These are phyloP conservation scores for Arctopsyche grandis DNA, from an alignment of 1,140 invertebrate species.

Conservation along the genomic window DNA sequence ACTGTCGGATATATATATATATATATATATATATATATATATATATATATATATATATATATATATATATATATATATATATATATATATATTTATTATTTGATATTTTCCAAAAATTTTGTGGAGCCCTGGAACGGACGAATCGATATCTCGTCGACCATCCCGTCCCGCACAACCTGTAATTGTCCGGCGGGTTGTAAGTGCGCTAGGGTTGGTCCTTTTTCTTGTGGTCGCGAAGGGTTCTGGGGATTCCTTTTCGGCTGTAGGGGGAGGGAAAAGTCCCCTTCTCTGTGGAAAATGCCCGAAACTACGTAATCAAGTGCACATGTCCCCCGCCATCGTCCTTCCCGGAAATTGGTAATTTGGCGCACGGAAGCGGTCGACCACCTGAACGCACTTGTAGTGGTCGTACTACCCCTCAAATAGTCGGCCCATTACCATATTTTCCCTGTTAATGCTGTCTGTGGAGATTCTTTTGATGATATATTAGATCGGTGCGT, in stretches of 20 bases:
- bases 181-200: background rate
- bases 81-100: too few species aligned
- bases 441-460: background rate
- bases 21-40: too few species aligned
- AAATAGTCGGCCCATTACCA: slow-evolving; percentile 2
- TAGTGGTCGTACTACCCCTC: slow-evolving; percentile 9
- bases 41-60: too few species aligned
- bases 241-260: background rate
- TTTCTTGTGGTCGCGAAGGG: background rate
- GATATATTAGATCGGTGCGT: too few species aligned
- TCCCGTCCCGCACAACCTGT: background rate
- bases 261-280: background rate
- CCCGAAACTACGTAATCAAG: background rate
- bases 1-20: too few species aligned
- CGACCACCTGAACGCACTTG: slow-evolving; percentile 2
- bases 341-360: slow-evolving; percentile 16
- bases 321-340: slow-evolving; percentile 17
- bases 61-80: too few species aligned
- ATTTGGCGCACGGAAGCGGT: slow-evolving; percentile 31
- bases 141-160: background rate
- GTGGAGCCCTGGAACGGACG: background rate
- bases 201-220: background rate
- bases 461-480: too few species aligned
- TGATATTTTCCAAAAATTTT: too few species aligned
- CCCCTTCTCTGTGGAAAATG: background rate